A percentile compares a stretch with the other conserved stretches of the same genome.
These are phyloP conservation scores for Ophion ventricosus DNA, from an alignment of 2,888 invertebrate species.

Conservation along the genomic window DNA sequence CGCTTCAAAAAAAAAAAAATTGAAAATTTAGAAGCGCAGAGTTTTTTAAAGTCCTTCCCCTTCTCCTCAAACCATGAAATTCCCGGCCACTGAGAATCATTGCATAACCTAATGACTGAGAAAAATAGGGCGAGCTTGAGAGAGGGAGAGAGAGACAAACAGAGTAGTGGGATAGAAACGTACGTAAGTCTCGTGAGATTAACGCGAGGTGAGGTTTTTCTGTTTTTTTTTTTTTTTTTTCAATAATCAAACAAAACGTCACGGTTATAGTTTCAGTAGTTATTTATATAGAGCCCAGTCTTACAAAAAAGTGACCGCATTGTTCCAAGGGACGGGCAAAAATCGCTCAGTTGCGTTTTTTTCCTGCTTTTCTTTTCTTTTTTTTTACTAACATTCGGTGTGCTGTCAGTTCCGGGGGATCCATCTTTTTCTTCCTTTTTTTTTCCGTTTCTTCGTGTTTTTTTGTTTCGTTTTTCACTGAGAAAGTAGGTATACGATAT, in stretches of 20 bases:
- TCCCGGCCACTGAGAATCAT: slow-evolving; percentile 26
- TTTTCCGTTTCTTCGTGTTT: slow-evolving; percentile 59
- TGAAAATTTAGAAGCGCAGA: slow-evolving; percentile 8
- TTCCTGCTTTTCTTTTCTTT: slow-evolving; percentile 13
- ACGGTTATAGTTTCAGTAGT: slow-evolving; percentile 81
- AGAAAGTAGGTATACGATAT: slow-evolving; percentile 81
- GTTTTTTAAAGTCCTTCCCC: background rate
- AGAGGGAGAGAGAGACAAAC: background rate
- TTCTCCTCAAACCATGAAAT: background rate
- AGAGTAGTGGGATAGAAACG: too few species aligned
- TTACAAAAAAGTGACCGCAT: slow-evolving; percentile 83
- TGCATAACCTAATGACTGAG: background rate
- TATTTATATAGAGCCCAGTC: slow-evolving; percentile 84
- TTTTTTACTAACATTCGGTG: slow-evolving; percentile 80
- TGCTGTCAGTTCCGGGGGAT: slow-evolving; percentile 78
- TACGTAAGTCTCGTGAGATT: slow-evolving; percentile 41
- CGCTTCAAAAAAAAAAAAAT: slow-evolving; percentile 56
- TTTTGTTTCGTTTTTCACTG: slow-evolving; percentile 74
- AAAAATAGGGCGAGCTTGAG: background rate
- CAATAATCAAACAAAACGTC: slow-evolving; percentile 80
- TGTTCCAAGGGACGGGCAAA: slow-evolving; percentile 82
- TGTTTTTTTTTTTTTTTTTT: slow-evolving; percentile 66
- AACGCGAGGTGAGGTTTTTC: slow-evolving; percentile 56
- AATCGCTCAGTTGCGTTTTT: slow-evolving; percentile 78
- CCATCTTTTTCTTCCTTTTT: slow-evolving; percentile 60